Conservation (phyloP, 1,140 invertebrate species). For the Dendrolimus punctatus region DNA sequence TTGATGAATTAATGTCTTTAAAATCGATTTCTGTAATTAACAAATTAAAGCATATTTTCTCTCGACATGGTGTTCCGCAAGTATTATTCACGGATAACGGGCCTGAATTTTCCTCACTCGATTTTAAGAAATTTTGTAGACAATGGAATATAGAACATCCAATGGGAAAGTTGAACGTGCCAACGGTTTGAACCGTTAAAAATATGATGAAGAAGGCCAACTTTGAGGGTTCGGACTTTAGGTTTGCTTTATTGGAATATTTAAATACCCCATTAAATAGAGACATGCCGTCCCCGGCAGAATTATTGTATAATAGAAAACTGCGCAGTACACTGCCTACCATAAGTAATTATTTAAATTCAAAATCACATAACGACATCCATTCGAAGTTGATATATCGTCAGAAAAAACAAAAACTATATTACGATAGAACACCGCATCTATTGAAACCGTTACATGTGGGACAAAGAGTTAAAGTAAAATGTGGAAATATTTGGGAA, state of each 20-base stretch:
- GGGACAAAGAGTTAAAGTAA: too few relatives aligned
- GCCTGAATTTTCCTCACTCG: too few relatives aligned
- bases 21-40: too few relatives aligned
- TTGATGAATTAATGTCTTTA: too few relatives aligned
- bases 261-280: slow-evolving; percentile 23
- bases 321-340: slow-evolving; percentile 11
- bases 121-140: too few relatives aligned
- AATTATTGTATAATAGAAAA: slow-evolving; percentile 16
- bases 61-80: too few relatives aligned
- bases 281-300: slow-evolving; percentile 11
- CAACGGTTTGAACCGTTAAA: too few relatives aligned
- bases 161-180: too few relatives aligned
- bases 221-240: slow-evolving; percentile 19
- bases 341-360: slow-evolving; percentile 3
- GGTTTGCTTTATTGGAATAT: slow-evolving; percentile 27
- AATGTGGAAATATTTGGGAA: too few relatives aligned
- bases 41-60: too few relatives aligned
- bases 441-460: slow-evolving; percentile 4
- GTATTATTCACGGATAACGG: too few relatives aligned
- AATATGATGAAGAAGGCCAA: slow-evolving; percentile 27
- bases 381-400: slow-evolving; percentile 3
- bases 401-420: slow-evolving; percentile 6
- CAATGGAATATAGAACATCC: too few relatives aligned
- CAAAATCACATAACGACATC: slow-evolving; percentile 5
- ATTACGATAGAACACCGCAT: slow-evolving; percentile 12